These are phyloP conservation scores for Microplitis manilae DNA, from an alignment of 2,888 invertebrate genomes.

Conservation along the genomic window DNA sequence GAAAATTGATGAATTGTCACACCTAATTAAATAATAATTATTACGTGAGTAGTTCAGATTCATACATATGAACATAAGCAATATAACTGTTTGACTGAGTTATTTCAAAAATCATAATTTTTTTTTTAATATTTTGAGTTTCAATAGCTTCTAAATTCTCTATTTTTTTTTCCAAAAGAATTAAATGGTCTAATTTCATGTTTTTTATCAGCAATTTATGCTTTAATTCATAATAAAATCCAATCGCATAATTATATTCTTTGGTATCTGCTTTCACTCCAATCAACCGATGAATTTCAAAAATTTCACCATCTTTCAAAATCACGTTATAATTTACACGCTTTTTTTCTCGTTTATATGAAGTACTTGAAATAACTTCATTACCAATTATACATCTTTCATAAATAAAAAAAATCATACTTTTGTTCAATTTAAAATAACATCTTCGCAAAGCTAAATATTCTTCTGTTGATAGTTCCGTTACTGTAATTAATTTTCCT, in stretches of 20 bases:
- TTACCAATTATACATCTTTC: neutral
- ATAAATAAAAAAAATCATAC: neutral
- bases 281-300: neutral
- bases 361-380: neutral
- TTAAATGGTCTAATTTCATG: neutral
- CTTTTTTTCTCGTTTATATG: neutral
- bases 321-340: neutral
- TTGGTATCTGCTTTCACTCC: neutral
- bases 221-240: neutral
- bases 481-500: neutral
- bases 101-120: neutral
- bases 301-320: neutral
- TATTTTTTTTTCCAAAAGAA: neutral
- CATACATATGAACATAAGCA: neutral
- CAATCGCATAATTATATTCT: neutral
- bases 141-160: neutral
- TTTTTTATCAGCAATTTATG: neutral
- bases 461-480: neutral
- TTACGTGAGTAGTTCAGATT: neutral
- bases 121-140: neutral
- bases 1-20: too few species aligned
- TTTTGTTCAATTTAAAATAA: neutral
- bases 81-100: neutral
- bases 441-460: neutral
- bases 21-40: too few species aligned